Percentiles rank a stretch among this genome's conserved stretches.
phyloP scores from a whole-genome alignment of 2,888 invertebrate genomes.

The Caenorhabditis sinica region DNA sequence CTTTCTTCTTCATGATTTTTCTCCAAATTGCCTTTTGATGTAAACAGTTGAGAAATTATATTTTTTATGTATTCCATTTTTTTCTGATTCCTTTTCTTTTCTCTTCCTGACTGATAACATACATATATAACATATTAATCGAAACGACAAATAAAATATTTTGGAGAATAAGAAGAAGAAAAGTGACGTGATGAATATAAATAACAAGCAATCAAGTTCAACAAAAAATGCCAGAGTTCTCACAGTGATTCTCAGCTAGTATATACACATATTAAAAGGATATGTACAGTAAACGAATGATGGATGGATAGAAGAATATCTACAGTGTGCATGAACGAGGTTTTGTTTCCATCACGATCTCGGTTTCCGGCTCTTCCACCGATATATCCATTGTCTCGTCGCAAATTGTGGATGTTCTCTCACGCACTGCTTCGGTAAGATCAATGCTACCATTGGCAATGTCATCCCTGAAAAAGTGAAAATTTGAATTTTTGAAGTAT shows the following conservation, averaged over 20 bases:
- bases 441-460: constrained; percentile 33
- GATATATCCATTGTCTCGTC: constrained; percentile 62
- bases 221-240: constrained; percentile 41
- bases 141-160: constrained; percentile 57
- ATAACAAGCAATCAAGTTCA: constrained; percentile 54
- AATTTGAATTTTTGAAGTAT: background rate
- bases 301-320: background rate
- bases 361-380: constrained; percentile 42
- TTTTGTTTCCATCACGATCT: constrained; percentile 62
- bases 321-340: constrained; percentile 68
- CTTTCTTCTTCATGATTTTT: background rate
- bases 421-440: constrained; percentile 42
- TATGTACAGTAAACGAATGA: background rate
- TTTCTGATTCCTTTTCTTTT: background rate
- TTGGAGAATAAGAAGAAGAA: constrained; percentile 23
- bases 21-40: constrained; percentile 4
- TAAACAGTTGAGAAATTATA: constrained; percentile 32
- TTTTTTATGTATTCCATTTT: constrained; percentile 50
- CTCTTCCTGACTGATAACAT: constrained; percentile 42
- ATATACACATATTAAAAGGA: constrained; percentile 48
- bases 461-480: constrained; percentile 26
- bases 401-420: constrained; percentile 63
- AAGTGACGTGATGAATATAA: constrained; percentile 42
- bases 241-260: background rate
- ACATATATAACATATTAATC: constrained; percentile 22